Base-by-base conservation (phyloP, 2,113 vertebrate genomes). In the Cervus canadensis region DNA sequence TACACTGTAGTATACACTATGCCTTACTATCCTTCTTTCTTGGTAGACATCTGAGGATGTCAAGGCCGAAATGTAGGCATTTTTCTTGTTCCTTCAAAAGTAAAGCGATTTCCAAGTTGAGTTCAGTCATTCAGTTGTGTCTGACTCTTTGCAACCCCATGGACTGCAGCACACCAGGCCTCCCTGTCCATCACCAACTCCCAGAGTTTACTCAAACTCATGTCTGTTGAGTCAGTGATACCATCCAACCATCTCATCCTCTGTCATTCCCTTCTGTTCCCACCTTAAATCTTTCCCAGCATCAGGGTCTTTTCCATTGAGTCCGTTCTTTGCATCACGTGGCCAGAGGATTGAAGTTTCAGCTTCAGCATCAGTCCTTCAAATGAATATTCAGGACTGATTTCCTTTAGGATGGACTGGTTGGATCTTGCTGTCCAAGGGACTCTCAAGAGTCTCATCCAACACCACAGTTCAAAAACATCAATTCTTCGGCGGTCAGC, bases 1-100 rank as follows among this genome's bases (percentile, higher is more conserved):
- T 57, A 6, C 17, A 14, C 21, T 60, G 9, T 82, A 43, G 19
- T 59, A 54, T 7, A 71, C 7, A 6, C 14, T 12, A 2, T 17
- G 33, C 23, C 54, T 74, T 59, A 36, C 40, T 50, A 50, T 45
- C 23, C 43, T 12, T 92, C 17, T 5, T 89, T 87, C 54, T 97
- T 84, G 54, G 59, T 91, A 76, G 43, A 33, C 88, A 13, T 71
- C n/a, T 64, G 16, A 86, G 40, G 84, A 52, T 87, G 71, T 93
- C 40, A 67, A 14, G 21, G 12, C 71, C 71, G 28, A 90, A 87
- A 36, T 36, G 1, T n/a, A 4, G 40, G 2, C 28, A 43, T 94
- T 94, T 76, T 87, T 92, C 54, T 74, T 86, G 14, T 40, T 89
- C 74, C 71, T 97, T 95, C 76, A 94, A 50, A 88, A 90, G 16